These are phyloP conservation scores for Daphoenositta chrysoptera DNA, from an alignment of 2,113 vertebrate genomes.

Conservation along the genomic window DNA sequence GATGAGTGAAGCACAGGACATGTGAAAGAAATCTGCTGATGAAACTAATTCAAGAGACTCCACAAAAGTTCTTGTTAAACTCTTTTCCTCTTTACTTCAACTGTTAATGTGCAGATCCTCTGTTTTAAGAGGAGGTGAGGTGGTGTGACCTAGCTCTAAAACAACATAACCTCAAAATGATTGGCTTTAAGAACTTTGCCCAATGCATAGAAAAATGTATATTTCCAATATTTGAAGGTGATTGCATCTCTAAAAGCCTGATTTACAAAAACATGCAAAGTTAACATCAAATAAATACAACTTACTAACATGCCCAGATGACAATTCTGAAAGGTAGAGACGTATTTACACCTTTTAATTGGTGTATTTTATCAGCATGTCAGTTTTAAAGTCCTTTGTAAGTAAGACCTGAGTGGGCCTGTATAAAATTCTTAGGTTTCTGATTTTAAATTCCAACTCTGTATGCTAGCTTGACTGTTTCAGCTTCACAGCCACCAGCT, in stretches of 20 bases:
- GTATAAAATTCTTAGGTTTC: not conserved
- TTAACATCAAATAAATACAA: not conserved
- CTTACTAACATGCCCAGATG: not conserved
- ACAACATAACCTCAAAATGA: not conserved
- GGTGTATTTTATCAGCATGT: not conserved
- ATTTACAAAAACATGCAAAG: not conserved
- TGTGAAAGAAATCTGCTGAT: not conserved
- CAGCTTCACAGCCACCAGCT: not conserved
- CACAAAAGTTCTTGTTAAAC: not conserved
- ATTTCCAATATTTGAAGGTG: not conserved
- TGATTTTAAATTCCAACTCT: not conserved
- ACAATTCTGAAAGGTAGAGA: not conserved
- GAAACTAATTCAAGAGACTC: not conserved
- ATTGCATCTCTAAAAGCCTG: not conserved
- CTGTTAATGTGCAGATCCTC: not conserved
- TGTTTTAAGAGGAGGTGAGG: not conserved
- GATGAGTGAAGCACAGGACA: not conserved
- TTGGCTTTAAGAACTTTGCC: not conserved
- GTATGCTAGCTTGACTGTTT: not conserved
- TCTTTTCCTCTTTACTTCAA: not conserved
- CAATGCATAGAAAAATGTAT: not conserved
- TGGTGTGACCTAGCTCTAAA: not conserved
- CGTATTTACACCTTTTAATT: not conserved
- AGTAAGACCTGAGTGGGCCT: not conserved
- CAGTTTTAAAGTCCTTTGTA: not conserved